Evolutionary conservation across 2,888 invertebrate genomes (phyloP), one percentile per base, ranked within the genome.

Genomic region (Mycogona germanica): DNA sequence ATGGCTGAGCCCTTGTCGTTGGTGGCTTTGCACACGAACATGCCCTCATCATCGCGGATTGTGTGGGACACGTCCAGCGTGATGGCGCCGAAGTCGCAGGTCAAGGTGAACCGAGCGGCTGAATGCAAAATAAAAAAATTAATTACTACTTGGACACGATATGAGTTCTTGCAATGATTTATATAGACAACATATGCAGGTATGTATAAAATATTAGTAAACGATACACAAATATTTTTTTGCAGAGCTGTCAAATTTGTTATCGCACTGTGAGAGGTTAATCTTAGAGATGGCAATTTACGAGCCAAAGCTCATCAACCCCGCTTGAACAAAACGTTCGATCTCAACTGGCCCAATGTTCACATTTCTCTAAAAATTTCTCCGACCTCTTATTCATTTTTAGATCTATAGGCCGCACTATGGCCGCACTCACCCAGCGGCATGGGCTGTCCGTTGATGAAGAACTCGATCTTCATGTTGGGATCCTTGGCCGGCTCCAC

Each of bases 41-140:
- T 79, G 47, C 93, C 95, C 53, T 88, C 89, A 71, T 95, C 92
- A 73, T 92, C 88, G 59, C 86, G 84, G 65, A 92, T 89, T 0
- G 85, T 80, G 61, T 87, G 86, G 53, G 77, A 81, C 59, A 95
- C 79, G 66, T 95, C 93, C 63, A 99, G 74, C 17, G 92, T 82
- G 9, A 96, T 88, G 66, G 87, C 92, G 55, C 97, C 97, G 70
- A 98, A 97, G 69, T 98, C 97, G 66, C 92, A 88, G 17, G 84
- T 86, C 26, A 87, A 84, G 71, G 89, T 88, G 69, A 85, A 95
- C 67, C 93, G 82, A 47, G 93, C 81, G 28, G 91, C 95, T 60
- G 80, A 17, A 44, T n/a, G 29, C 19, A 45, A 45, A 26, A 45
- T n/a, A 44, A n/a, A n/a, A n/a, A n/a, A n/a, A n/a, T n/a, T n/a